These are phyloP conservation scores for Pteromalus puparum DNA, from an alignment of 1,140 invertebrate species.

Conservation along the genomic window DNA sequence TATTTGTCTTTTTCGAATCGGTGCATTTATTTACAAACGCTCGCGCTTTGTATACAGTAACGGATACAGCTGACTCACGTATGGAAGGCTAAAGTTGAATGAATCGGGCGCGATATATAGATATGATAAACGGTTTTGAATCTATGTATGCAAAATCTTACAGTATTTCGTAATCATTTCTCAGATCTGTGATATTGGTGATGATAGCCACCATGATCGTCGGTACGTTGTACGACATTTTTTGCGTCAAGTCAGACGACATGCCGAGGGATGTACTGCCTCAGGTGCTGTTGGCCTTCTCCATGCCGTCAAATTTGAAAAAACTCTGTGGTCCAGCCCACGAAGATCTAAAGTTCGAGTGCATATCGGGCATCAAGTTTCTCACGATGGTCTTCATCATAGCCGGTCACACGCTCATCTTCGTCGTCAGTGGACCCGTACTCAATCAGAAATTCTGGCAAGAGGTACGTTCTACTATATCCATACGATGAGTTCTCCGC, in stretches of 20 bases:
- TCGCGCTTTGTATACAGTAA: background rate
- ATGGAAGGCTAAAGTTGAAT: background rate
- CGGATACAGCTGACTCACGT: background rate
- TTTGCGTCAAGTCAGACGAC: constrained; percentile 55
- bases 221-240: constrained; percentile 65
- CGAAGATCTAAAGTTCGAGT: constrained; percentile 78
- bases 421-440: constrained; percentile 80
- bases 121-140: no score
- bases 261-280: constrained; percentile 61
- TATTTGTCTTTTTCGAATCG: background rate
- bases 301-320: constrained; percentile 78
- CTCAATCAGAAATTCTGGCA: constrained; percentile 79
- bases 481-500: background rate
- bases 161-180: constrained; percentile 40
- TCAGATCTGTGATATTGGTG: constrained; percentile 63
- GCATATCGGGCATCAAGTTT: constrained; percentile 81
- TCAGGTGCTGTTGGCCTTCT: constrained; percentile 77
- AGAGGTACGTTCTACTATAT: constrained; percentile 70
- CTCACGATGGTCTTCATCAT: constrained; percentile 81
- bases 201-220: constrained; percentile 61
- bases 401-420: constrained; percentile 79
- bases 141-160: no score
- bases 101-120: background rate
- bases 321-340: constrained; percentile 72
- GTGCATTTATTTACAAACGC: background rate